A percentile compares a stretch with the other conserved stretches of the same genome.
These are phyloP conservation scores for Stegostoma tigrinum DNA, from an alignment of 2,113 vertebrate genomes.

Conservation along the genomic window DNA sequence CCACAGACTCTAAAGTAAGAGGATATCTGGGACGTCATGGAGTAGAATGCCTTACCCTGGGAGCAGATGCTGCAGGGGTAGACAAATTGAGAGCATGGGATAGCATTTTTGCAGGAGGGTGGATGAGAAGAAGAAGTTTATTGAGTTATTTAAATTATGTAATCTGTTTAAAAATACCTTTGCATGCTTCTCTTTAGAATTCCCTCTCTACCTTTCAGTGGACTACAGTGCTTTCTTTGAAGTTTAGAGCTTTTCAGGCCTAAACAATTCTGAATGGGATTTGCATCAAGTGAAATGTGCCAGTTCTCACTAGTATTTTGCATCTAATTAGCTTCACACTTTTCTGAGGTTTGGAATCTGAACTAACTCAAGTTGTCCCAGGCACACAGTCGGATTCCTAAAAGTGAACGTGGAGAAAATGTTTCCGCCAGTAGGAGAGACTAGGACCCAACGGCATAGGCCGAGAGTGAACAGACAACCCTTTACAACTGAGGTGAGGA, in stretches of 20 bases:
- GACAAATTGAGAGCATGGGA: too few relatives aligned
- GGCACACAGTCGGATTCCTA: neutral
- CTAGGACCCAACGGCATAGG: too few relatives aligned
- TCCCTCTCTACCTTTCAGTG: neutral
- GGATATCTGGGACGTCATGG: too few relatives aligned
- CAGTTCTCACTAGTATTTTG: neutral
- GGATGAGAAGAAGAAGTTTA: too few relatives aligned
- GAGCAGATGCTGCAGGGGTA: too few relatives aligned
- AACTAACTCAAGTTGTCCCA: neutral
- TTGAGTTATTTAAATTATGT: neutral
- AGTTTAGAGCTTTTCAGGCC: neutral
- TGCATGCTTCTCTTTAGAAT: neutral
- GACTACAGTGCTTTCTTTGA: neutral
- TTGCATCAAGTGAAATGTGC: neutral
- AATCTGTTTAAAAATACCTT: neutral
- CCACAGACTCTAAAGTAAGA: too few relatives aligned
- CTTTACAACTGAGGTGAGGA: too few relatives aligned
- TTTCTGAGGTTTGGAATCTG: neutral
- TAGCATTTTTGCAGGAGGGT: too few relatives aligned
- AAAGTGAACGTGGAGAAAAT: neutral
- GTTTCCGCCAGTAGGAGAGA: too few relatives aligned
- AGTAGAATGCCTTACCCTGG: too few relatives aligned
- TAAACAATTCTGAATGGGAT: neutral
- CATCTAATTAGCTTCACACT: neutral
- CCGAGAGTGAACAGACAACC: too few relatives aligned